These are phyloP conservation scores for Megathymus violae DNA, from an alignment of 1,140 invertebrate species.

Conservation along the genomic window DNA sequence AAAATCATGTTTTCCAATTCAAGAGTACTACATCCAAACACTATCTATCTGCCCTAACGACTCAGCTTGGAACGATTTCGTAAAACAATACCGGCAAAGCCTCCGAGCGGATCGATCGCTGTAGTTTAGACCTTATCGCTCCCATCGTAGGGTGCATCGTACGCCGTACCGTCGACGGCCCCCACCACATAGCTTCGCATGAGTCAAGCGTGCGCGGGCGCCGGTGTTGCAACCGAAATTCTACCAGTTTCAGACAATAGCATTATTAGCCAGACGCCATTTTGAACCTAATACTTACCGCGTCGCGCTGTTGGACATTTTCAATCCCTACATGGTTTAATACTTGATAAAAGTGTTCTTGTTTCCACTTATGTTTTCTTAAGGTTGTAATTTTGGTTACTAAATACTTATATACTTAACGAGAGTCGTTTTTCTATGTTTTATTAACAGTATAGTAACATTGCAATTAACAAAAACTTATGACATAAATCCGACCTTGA, in stretches of 20 bases:
- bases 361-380: too few relatives aligned
- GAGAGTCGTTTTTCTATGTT: too few relatives aligned
- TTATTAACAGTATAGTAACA: too few relatives aligned
- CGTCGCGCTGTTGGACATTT: constrained; percentile 2
- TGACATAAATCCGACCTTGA: too few relatives aligned
- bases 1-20: constrained; percentile 20
- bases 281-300: constrained; percentile 20
- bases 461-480: too few relatives aligned
- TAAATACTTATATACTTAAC: too few relatives aligned
- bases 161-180: background rate
- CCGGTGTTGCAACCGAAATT: constrained; percentile 33
- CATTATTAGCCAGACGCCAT: constrained; percentile 31
- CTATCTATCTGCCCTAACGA: constrained; percentile 31
- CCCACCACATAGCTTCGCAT: constrained; percentile 21
- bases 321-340: background rate
- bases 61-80: constrained; percentile 33
- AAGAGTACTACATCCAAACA: constrained; percentile 23
- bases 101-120: background rate
- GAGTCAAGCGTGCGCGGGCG: constrained; percentile 29
- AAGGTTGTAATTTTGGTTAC: too few relatives aligned
- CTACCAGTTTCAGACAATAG: constrained; percentile 31
- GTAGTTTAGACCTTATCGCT: constrained; percentile 2
- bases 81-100: constrained; percentile 24
- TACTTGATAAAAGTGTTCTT: background rate
- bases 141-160: background rate